Base-by-base conservation (phyloP, 2,797 vertebrate species). In the Nyctibius grandis region DNA sequence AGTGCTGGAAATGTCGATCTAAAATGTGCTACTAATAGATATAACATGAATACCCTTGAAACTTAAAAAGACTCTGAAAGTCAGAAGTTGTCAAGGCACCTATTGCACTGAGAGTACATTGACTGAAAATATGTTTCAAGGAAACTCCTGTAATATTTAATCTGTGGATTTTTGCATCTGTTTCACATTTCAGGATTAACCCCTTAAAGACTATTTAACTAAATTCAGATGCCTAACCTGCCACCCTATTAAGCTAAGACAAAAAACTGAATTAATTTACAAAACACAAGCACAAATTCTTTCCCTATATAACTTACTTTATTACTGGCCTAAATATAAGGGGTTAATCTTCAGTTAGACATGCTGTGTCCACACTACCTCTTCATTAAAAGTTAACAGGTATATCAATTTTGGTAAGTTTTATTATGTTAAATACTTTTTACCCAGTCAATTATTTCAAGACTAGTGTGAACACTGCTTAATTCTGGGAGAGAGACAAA, bases 141-240 rank as follows among this genome's bases (percentile, higher is more conserved):
- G 53, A 92, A 94, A 92, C 80, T 93, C 94, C 53, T 94, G 67
- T 79, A 95, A 96, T 97, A 97, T 88, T 96, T 95, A 70, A 96
- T 96, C 93, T 97, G 98, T 98, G 98, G 98, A 98, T 98, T 98
- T 98, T 98, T 98, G 98, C 97, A 97, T 96, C 96, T 96, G 88
- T 97, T 98, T 98, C 96, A 95, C 98, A 96, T 93, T 98, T 97
- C 91, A 97, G 94, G 98, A 98, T 98, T 98, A 98, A 98, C 98
- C 98, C 98, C 98, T 98, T 98, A 97, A 96, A 94, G 82, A 96
- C 81, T 94, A 92, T 59, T 95, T 63, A 95, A 88, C 97, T 97
- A 94, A 97, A 97, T 97, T 96, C 86, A 96, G 59, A 95, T 73
- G 91, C 91, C 70, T 97, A 93, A 77, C 81, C 61, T 97, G 95